Conservation (phyloP, 2,888 invertebrate species). For the Trichopoda pennipes region DNA sequence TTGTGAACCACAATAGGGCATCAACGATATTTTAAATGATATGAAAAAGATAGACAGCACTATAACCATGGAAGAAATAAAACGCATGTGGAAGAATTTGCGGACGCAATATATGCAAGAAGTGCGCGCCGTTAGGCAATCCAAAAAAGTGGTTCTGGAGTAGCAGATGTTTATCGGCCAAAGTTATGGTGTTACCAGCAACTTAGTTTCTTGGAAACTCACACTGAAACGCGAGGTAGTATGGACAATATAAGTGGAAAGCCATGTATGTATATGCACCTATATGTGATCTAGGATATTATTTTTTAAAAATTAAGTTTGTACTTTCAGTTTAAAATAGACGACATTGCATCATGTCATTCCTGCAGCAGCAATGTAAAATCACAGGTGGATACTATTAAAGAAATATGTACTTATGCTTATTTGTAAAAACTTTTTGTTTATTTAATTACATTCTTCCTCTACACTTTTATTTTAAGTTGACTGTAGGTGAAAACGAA, state of each 20-base stretch:
- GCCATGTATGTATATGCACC: too few species aligned
- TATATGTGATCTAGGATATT: background rate
- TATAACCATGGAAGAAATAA: slow-evolving; percentile 5
- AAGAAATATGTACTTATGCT: too few species aligned
- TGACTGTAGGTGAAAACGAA: slow-evolving; percentile 1
- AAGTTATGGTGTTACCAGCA: slow-evolving; percentile 15
- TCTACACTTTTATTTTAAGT: slow-evolving; percentile 8
- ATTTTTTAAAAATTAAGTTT: slow-evolving; percentile 6
- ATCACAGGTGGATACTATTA: too few species aligned
- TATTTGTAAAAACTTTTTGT: too few species aligned
- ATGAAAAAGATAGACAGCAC: slow-evolving; percentile 1
- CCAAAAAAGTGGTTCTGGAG: slow-evolving; percentile 9
- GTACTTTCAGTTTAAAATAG: slow-evolving; percentile 17
- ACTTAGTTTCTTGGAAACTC: slow-evolving; percentile 22
- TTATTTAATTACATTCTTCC: slow-evolving; percentile 8
- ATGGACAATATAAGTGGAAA: slow-evolving; percentile 3
- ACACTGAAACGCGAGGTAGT: slow-evolving; percentile 11
- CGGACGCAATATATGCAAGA: slow-evolving; percentile 6
- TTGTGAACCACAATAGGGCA: too few species aligned
- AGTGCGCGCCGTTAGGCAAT: background rate
- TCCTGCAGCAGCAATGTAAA: slow-evolving; percentile 2
- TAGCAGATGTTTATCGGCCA: slow-evolving; percentile 11
- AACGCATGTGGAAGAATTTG: slow-evolving; percentile 3
- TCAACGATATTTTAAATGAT: slow-evolving; percentile 2
- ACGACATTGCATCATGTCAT: slow-evolving; percentile 10